phyloP scores from a whole-genome alignment of 2,797 vertebrate species.

The Kryptolebias ocellatus region DNA sequence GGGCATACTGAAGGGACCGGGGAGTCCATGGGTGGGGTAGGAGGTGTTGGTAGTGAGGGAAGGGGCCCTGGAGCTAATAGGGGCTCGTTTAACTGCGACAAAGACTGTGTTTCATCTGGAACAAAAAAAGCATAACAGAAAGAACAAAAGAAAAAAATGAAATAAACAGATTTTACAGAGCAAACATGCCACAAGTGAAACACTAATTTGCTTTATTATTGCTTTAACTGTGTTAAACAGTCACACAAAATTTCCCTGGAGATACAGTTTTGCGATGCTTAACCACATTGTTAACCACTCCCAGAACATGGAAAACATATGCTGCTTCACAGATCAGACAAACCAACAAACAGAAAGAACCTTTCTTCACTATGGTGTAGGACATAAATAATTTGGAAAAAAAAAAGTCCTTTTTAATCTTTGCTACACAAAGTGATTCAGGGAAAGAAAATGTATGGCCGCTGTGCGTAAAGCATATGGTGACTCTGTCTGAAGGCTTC shows the following conservation, averaged over 20 bases:
- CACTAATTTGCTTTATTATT: not conserved
- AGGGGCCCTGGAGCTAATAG: constrained; percentile 67
- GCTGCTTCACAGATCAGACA: constrained; percentile 49
- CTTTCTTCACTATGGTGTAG: constrained; percentile 38
- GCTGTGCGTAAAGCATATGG: constrained; percentile 13
- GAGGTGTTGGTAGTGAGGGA: constrained; percentile 64
- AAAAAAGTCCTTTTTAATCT: constrained; percentile 48
- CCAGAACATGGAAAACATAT: constrained; percentile 12
- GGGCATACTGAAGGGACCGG: constrained; percentile 67
- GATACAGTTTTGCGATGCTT: constrained; percentile 11
- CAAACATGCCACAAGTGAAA: not conserved
- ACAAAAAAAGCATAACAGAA: constrained; percentile 19
- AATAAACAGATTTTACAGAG: constrained; percentile 13
- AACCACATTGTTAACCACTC: constrained; percentile 45
- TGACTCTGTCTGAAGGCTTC: constrained; percentile 26
- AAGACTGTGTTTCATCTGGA: constrained; percentile 74
- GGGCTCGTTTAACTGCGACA: constrained; percentile 71
- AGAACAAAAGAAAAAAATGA: not conserved
- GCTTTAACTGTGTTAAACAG: not conserved
- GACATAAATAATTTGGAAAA: constrained; percentile 20
- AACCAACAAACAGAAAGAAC: constrained; percentile 42
- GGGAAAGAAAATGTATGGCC: constrained; percentile 5
- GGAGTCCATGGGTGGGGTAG: constrained; percentile 76
- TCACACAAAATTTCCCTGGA: constrained; percentile 13
- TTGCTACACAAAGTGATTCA: constrained; percentile 1